These are phyloP conservation scores for Metopia argyrocephala DNA, from an alignment of 2,888 invertebrate species.

Conservation along the genomic window DNA sequence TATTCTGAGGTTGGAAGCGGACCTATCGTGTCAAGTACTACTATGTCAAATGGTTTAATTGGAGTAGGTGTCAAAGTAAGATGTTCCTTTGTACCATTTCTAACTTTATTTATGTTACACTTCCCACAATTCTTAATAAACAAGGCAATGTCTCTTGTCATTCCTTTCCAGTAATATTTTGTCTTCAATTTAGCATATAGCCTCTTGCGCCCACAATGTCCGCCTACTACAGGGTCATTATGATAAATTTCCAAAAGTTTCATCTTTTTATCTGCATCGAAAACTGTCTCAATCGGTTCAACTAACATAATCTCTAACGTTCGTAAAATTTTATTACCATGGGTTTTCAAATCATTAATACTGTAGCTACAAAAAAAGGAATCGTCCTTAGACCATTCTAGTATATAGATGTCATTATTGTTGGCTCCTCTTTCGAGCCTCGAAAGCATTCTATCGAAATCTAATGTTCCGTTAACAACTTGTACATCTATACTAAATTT, in stretches of 20 bases:
- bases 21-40: conserved; percentile 63
- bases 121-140: conserved; percentile 41
- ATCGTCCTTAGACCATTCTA: conserved; percentile 37
- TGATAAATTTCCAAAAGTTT: conserved; percentile 29
- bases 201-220: conserved; percentile 28
- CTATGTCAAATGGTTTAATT: conserved; percentile 50
- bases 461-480: conserved; percentile 32
- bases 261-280: conserved; percentile 37
- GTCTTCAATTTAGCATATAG: conserved; percentile 40
- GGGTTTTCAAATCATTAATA: conserved; percentile 1
- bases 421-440: neutral
- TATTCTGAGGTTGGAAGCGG: conserved; percentile 54
- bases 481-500: conserved; percentile 13
- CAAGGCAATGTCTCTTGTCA: conserved; percentile 31
- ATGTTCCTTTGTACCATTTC: conserved; percentile 34
- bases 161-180: conserved; percentile 55
- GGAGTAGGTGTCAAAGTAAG: conserved; percentile 24
- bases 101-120: conserved; percentile 55
- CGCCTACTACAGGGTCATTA: conserved; percentile 23
- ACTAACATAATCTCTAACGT: conserved; percentile 24
- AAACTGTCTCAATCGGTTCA: conserved; percentile 18
- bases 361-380: conserved; percentile 11
- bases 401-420: conserved; percentile 1
- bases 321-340: conserved; percentile 17
- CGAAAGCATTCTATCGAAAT: conserved; percentile 40